Evolutionary conservation across 2,888 invertebrate species (phyloP), one percentile per base, ranked within the genome.

Genomic region (Troides oblongomaculatus): DNA sequence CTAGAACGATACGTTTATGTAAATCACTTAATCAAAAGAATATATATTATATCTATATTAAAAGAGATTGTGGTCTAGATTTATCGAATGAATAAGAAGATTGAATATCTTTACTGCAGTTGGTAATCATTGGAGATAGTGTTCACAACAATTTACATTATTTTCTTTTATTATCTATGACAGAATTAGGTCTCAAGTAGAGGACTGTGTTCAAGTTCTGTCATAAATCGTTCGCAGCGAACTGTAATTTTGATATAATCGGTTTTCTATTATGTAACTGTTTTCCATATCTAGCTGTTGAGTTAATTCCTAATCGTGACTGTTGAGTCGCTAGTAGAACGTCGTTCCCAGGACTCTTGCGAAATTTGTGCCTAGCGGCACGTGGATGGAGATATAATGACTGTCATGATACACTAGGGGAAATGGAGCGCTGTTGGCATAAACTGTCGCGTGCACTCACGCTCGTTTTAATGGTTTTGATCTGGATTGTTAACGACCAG

Each of bases 361-460:
- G 84, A 87, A 87, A 90, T 74, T 74, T 60, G 70, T 76, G 74
- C 76, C 75, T 69, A 76, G 73, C 73, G 72, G 73, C 73, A 70
- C 72, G 69, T 57, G 72, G 75, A 73, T 71, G 71, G 74, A 83
- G 83, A 84, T 82, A 78, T 89, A 88, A 90, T 89, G 84, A 84
- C 84, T 79, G 82, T 80, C 83, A 83, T 84, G 84, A 80, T 83
- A 81, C 82, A 80, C 76, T 80, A 81, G 12, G 81, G 84, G 81
- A 84, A 85, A 85, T 82, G 80, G 80, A 76, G 78, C 79, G 84
- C 84, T 83, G 85, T 89, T 90, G 86, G 84, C 87, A 88, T 88
- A 86, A 87, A 86, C 83, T 77, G 76, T 73, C 77, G 80, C 83
- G 78, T 82, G 81, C 76, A 81, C 86, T 85, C 87, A 86, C 86